Evolutionary conservation across 2,888 invertebrate genomes (phyloP), one percentile per base, ranked within the genome.

Genomic region (Callyntrura sp.): DNA sequence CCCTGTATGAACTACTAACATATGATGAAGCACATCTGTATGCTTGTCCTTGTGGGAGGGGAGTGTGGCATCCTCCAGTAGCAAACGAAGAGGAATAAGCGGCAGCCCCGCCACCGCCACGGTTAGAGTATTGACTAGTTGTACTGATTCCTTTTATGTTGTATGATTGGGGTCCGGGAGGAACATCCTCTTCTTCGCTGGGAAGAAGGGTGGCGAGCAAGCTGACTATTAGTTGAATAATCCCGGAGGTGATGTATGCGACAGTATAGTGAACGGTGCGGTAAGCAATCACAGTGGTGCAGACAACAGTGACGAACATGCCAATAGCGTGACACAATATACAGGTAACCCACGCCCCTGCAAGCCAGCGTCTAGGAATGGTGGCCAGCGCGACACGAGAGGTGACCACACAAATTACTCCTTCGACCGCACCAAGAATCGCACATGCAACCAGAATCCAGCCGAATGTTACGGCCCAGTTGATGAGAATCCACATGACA

Each of bases 171-270:
- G 4, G 28, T 25, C 14, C 3, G 60, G 20, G 17, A 3, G 4
- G 35, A 43, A 43, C 14, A n/a, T 35, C n/a, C 35, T 11, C 78
- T 35, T 92, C 93, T 84, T 91, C 92, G 60, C 91, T 91, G 0
- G 93, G 93, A 0, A 93, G 78, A 9, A 93, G 73, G 62, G 87
- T 85, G 0, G 90, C 91, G 4, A 93, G 28, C 20, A 93, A 55
- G 1, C 87, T 90, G 12, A 88, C 92, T 62, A 92, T 81, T 0
- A 92, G 90, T 87, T 92, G 91, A 12, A 88, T 70, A 9, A 92
- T 62, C 14, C 92, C 93, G 9, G 88, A 60, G 0, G 90, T 70
- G 12, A 90, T 82, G 23, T 91, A 91, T 17, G 87, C 90, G 0
- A 91, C 79, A 14, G 70, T 88, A 55, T 84, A 91, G 9, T 89